Conservation (phyloP, 2,888 invertebrate genomes). For the Galerucella nymphaeae region DNA sequence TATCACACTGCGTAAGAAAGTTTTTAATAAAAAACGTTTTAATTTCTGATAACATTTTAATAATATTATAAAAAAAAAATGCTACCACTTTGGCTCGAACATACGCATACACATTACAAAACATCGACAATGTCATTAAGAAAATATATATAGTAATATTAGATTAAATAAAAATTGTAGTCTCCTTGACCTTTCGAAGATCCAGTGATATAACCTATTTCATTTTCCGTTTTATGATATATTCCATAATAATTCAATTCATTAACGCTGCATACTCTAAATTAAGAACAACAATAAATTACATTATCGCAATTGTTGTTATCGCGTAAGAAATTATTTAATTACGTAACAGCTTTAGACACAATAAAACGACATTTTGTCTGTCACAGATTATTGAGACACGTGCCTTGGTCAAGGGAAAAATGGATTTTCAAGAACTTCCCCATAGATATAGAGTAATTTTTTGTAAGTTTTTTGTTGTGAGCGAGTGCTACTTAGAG, state of each 20-base stretch:
- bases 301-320: neutral
- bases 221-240: constrained; percentile 9
- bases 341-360: constrained; percentile 1
- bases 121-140: constrained; percentile 3
- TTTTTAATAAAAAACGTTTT: too few species aligned
- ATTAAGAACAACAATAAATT: constrained; percentile 8
- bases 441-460: too few species aligned
- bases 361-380: constrained; percentile 11
- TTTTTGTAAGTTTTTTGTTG: too few species aligned
- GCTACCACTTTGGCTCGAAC: neutral
- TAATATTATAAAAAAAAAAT: neutral
- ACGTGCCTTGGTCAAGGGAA: neutral
- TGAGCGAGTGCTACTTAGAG: too few species aligned
- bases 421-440: neutral
- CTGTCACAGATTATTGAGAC: neutral
- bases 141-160: constrained; percentile 9
- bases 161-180: neutral
- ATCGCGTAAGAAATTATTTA: neutral
- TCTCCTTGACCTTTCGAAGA: constrained; percentile 10
- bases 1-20: too few species aligned
- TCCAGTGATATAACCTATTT: constrained; percentile 1
- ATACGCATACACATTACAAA: neutral
- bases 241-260: constrained; percentile 8
- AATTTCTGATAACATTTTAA: neutral
- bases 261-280: constrained; percentile 11